Conservation (phyloP, 2,888 invertebrate species). For the Drosophila nigricruria region DNA sequence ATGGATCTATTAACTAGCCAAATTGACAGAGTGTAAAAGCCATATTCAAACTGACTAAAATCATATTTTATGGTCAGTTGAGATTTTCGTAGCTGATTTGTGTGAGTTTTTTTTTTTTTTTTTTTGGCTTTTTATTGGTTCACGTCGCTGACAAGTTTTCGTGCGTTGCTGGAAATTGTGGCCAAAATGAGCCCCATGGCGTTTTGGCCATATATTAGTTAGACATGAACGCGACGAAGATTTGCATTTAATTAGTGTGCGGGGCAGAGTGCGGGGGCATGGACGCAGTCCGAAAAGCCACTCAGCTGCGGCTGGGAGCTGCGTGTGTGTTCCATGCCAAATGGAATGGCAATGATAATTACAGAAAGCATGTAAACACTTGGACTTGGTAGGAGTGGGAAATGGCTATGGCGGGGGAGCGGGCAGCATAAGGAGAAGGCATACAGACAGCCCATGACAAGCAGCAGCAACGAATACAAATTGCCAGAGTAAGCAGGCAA, state of each 20-base stretch:
- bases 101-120: background rate
- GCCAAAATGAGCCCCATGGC: slow-evolving; percentile 71
- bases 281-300: slow-evolving; percentile 46
- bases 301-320: slow-evolving; percentile 37
- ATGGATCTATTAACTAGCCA: slow-evolving; percentile 1
- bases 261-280: slow-evolving; percentile 13
- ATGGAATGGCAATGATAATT: slow-evolving; percentile 82
- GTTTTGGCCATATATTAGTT: slow-evolving; percentile 69
- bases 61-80: slow-evolving; percentile 33
- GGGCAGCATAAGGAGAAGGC: slow-evolving; percentile 25
- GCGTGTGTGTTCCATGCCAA: slow-evolving; percentile 80
- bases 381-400: slow-evolving; percentile 32
- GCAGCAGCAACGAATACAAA: slow-evolving; percentile 60
- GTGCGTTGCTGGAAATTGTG: slow-evolving; percentile 64
- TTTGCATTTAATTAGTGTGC: slow-evolving; percentile 77
- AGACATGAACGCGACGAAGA: slow-evolving; percentile 60
- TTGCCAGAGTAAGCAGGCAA: slow-evolving; percentile 36
- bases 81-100: slow-evolving; percentile 55
- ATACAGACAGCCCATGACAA: slow-evolving; percentile 63
- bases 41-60: slow-evolving; percentile 8
- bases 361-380: slow-evolving; percentile 81
- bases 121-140: slow-evolving; percentile 19
- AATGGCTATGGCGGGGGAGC: background rate
- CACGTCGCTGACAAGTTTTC: slow-evolving; percentile 59
- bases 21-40: slow-evolving; percentile 14